Conservation (phyloP, 2,797 vertebrate genomes). For the Enteromius unitaeniatus region DNA sequence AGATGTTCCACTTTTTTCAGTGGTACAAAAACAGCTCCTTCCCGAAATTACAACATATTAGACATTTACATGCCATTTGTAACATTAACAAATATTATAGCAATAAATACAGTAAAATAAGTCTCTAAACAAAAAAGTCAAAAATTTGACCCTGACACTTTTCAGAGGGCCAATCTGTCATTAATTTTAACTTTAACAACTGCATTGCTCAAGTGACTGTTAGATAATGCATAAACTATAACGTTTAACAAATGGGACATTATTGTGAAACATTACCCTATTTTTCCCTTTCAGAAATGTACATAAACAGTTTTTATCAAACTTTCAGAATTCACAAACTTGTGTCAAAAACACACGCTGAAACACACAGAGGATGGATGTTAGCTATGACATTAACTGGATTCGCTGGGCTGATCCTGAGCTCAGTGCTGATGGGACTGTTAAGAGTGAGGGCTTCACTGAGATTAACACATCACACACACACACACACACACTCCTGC, state of each 20-base stretch:
- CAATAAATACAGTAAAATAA: too few relatives aligned
- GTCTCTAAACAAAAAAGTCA: too few relatives aligned
- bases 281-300: neutral
- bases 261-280: neutral
- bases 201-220: neutral
- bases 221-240: neutral
- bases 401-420: conserved; percentile 22
- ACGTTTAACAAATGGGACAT: neutral
- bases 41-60: neutral
- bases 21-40: neutral
- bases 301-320: neutral
- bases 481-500: neutral
- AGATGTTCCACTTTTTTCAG: neutral
- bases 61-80: neutral
- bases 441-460: conserved; percentile 35
- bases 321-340: neutral
- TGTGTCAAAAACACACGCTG: neutral
- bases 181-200: too few relatives aligned
- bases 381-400: conserved; percentile 28
- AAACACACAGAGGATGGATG: neutral
- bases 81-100: neutral
- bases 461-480: conserved; percentile 26
- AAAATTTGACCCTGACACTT: too few relatives aligned
- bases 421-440: conserved; percentile 27
- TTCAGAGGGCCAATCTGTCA: too few relatives aligned